phyloP scores from a whole-genome alignment of 1,140 invertebrate genomes.

The Globodera ellingtonae region DNA sequence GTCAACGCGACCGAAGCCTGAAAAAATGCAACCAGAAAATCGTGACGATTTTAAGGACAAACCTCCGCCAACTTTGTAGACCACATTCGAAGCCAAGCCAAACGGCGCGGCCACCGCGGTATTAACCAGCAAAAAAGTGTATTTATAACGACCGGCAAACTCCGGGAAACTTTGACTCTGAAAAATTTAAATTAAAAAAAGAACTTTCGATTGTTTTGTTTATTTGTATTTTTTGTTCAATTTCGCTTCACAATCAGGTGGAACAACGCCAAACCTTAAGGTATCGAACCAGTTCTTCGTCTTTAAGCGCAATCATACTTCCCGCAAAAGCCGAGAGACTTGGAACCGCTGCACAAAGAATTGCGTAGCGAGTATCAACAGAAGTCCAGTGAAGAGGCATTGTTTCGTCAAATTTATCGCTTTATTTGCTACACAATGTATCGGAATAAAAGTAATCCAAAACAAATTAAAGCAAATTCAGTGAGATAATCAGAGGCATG shows the following conservation, averaged over 20 bases:
- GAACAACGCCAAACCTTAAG: constrained; percentile 36
- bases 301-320: constrained; percentile 40
- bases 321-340: constrained; percentile 44
- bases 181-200: not conserved
- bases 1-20: constrained; percentile 63
- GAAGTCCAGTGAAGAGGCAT: constrained; percentile 53
- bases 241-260: no score
- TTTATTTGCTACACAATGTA: no score
- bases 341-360: constrained; percentile 53
- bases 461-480: no score
- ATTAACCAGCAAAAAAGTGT: constrained; percentile 50
- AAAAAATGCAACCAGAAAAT: constrained; percentile 18
- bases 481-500: no score
- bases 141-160: constrained; percentile 44
- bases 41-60: not conserved
- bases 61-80: constrained; percentile 65
- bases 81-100: constrained; percentile 62
- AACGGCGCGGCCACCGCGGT: constrained; percentile 49
- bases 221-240: not conserved
- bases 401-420: not conserved
- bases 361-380: constrained; percentile 53
- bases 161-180: constrained; percentile 37
- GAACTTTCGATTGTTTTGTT: not conserved
- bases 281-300: constrained; percentile 42
- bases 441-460: no score